Evolutionary conservation across 1,140 invertebrate species (phyloP).

Genomic region (Lepidotrigona ventralis): DNA sequence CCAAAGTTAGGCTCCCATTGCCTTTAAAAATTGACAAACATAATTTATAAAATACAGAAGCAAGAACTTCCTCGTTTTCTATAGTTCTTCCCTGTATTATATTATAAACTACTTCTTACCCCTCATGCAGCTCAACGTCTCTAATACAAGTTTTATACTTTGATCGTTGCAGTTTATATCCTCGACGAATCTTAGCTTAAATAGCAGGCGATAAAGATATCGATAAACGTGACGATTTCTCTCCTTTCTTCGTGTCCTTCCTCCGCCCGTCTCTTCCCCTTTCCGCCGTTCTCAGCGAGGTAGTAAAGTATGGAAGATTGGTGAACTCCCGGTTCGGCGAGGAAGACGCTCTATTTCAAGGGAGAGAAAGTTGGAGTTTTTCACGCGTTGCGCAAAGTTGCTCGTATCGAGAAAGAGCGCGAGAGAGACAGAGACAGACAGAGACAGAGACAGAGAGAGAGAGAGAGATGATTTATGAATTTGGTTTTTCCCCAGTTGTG

Average conservation of each 20-base stretch:
- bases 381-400: not conserved
- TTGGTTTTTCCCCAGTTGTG: constrained; percentile 5
- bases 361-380: not conserved
- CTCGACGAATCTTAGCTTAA: not conserved
- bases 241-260: not conserved
- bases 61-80: too few species aligned
- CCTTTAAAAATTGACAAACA: too few species aligned
- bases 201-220: not conserved
- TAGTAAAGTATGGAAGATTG: constrained; percentile 4
- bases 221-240: constrained; percentile 7
- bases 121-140: too few species aligned
- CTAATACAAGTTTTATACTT: too few species aligned
- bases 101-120: too few species aligned
- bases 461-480: constrained; percentile 44
- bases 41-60: too few species aligned
- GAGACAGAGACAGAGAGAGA: too few species aligned
- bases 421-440: too few species aligned
- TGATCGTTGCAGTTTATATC: not conserved
- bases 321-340: not conserved
- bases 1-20: too few species aligned
- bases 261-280: not conserved
- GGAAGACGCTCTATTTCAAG: not conserved
- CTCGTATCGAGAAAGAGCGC: constrained; percentile 20
- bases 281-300: not conserved
- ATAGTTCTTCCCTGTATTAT: too few species aligned